Base-by-base conservation (phyloP, 2,113 vertebrate genomes). In the Nettapus auritus region DNA sequence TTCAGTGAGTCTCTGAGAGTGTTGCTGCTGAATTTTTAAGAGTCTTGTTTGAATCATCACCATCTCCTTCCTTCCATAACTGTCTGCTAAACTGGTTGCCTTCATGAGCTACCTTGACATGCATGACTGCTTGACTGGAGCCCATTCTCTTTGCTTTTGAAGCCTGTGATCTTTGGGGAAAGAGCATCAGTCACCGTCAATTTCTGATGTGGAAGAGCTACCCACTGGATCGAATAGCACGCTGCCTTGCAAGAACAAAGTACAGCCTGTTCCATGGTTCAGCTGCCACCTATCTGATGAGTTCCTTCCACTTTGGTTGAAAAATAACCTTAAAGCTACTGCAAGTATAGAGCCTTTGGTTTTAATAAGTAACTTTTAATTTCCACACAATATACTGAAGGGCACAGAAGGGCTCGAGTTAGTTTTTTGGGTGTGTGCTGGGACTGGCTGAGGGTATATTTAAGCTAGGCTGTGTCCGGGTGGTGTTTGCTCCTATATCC, bases 351-450 rank as follows among this genome's bases (percentile, higher is more conserved):
- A 76, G 82, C 53, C 33, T 5, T 76, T 42, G 34, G 13, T 91
- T 91, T 86, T 89, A 93, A 86, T 95, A 55, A 81, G n/a, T 96
- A 81, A 96, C 76, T 21, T 81, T 50, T 33, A 42, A 48, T 22
- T 83, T 34, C 26, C 9, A 1, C 9, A 3, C 44, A 3, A 3
- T 1, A 38, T 34, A 64, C 21, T 74, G 52, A 64, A 84, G 52
- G 76, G 60, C 80, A 86, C 40, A 55, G 82, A 67, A 52, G 38
- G 38, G 18, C 50, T 85, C 0, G 3, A 34, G 18, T 8, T 38
- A 4, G 4, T 2, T 48, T 31, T 50, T 76, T 23, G 38, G 14
- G 48, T 28, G 31, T 21, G 1, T 23, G 73, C 40, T 78, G 36
- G 70, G n/a, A 3, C 38, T 36, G 48, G 20, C 7, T 36, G 71